Evolutionary conservation across 2,888 invertebrate species (phyloP).

Genomic region (Strigamia transsilvanica): DNA sequence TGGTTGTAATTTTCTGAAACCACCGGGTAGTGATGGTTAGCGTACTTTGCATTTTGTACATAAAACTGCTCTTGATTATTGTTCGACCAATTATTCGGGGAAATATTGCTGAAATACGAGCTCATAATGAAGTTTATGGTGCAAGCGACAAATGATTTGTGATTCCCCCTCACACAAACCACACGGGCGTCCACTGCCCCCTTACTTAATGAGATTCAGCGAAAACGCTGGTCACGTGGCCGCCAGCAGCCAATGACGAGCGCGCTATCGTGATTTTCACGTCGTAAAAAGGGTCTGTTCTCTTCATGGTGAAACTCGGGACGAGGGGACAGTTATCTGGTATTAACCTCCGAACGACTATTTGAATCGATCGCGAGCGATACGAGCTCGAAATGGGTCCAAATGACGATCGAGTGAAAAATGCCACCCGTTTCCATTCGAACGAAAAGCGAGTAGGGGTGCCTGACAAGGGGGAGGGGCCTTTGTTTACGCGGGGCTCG

Average conservation of each 20-base stretch:
- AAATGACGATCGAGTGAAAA: conserved; percentile 32
- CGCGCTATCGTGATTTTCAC: conserved; percentile 49
- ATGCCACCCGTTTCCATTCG: conserved; percentile 13
- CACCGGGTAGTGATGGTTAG: conserved; percentile 52
- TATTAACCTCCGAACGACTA: conserved; percentile 45
- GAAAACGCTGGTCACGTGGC: conserved; percentile 54
- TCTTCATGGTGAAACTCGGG: background rate
- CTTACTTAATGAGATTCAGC: conserved; percentile 55
- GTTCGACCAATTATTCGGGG: conserved; percentile 55
- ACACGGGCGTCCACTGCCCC: conserved; percentile 48
- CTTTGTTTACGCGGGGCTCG: conserved; percentile 51
- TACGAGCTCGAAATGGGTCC: conserved; percentile 37
- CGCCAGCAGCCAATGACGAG: conserved; percentile 51
- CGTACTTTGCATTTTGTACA: conserved; percentile 54
- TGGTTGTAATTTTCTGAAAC: conserved; percentile 45
- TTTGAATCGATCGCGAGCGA: conserved; percentile 42
- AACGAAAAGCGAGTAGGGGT: conserved; percentile 33
- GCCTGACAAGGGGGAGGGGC: conserved; percentile 45
- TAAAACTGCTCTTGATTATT: conserved; percentile 55
- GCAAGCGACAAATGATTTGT: conserved; percentile 56
- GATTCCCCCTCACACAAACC: conserved; percentile 53
- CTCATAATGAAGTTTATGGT: conserved; percentile 56
- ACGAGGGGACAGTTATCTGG: conserved; percentile 39
- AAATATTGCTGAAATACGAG: conserved; percentile 56
- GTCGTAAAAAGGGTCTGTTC: conserved; percentile 51